A percentile compares a stretch with the other conserved stretches of the same genome.
Evolutionary conservation across 2,113 vertebrate species (phyloP).

Genomic region (Onychostoma macrolepis): DNA sequence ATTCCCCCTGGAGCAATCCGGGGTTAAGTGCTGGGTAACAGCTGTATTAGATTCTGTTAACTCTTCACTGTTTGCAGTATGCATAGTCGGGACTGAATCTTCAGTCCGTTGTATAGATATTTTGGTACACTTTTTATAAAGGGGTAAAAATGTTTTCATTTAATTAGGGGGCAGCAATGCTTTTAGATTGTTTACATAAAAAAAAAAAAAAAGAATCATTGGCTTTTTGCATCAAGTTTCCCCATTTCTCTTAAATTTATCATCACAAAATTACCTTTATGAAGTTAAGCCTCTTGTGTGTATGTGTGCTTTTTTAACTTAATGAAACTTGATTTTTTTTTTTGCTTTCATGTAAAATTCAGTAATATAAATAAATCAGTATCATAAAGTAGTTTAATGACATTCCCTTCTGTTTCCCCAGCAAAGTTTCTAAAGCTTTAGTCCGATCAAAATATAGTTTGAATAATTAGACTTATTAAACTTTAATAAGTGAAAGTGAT

Average conservation of each 20-base stretch:
- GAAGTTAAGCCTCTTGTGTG: neutral
- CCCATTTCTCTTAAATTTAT: neutral
- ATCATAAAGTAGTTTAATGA: neutral
- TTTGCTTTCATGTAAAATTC: neutral
- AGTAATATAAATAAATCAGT: neutral
- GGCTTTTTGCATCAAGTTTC: neutral
- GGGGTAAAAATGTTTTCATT: neutral
- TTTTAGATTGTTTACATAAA: neutral
- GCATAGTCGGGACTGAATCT: neutral
- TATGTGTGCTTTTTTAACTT: no score
- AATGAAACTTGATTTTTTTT: neutral
- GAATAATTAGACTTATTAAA: neutral
- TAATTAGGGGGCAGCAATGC: neutral
- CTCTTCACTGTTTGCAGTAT: neutral
- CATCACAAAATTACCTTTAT: neutral
- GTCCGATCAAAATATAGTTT: neutral
- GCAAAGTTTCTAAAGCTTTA: neutral
- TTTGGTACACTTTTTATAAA: neutral
- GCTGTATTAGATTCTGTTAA: neutral
- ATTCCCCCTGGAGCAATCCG: neutral
- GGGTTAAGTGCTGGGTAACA: conserved; percentile 1
- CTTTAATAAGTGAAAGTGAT: no score
- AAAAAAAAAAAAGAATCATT: neutral
- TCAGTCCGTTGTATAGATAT: neutral
- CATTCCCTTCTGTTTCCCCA: neutral